These are phyloP conservation scores for Capromys pilorides DNA, from an alignment of 2,797 vertebrate genomes.

Conservation along the genomic window DNA sequence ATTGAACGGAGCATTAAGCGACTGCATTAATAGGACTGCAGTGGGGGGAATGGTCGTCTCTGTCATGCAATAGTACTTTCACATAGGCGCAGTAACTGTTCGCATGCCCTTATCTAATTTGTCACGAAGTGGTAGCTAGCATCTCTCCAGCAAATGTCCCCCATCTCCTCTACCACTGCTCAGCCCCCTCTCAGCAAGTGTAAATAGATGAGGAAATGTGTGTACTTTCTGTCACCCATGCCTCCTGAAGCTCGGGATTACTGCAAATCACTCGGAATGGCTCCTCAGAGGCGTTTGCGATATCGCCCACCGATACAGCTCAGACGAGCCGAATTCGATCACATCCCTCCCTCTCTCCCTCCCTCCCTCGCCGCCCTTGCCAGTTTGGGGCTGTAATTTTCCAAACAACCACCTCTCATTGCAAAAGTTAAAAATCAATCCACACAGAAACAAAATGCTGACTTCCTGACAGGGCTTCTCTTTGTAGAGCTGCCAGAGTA, in stretches of 20 bases:
- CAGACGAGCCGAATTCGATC: slow-evolving; percentile 42
- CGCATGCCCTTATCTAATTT: not conserved
- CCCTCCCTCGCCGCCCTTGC: not conserved
- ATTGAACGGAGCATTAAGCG: slow-evolving; percentile 68
- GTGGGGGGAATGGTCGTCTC: slow-evolving; percentile 70
- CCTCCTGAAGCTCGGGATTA: slow-evolving; percentile 12
- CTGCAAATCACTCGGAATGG: slow-evolving; percentile 47
- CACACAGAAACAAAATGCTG: slow-evolving; percentile 49
- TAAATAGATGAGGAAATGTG: slow-evolving; percentile 57
- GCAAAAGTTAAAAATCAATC: slow-evolving; percentile 78
- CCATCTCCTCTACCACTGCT: not conserved
- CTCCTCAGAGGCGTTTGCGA: not conserved
- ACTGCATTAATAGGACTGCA: slow-evolving; percentile 78
- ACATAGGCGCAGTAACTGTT: slow-evolving; percentile 41
- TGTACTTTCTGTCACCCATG: slow-evolving; percentile 53
- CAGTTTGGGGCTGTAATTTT: slow-evolving; percentile 70
- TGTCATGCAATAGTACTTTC: slow-evolving; percentile 24
- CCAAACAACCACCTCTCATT: slow-evolving; percentile 62
- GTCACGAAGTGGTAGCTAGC: not conserved
- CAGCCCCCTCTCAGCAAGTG: not conserved
- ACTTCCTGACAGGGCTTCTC: slow-evolving; percentile 62
- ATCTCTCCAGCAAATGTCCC: not conserved
- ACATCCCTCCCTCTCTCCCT: not conserved
- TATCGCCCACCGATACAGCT: slow-evolving; percentile 38
- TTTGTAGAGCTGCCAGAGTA: slow-evolving; percentile 65